phyloP scores from a whole-genome alignment of 2,797 vertebrate species.

The Chaenodraco wilsoni region DNA sequence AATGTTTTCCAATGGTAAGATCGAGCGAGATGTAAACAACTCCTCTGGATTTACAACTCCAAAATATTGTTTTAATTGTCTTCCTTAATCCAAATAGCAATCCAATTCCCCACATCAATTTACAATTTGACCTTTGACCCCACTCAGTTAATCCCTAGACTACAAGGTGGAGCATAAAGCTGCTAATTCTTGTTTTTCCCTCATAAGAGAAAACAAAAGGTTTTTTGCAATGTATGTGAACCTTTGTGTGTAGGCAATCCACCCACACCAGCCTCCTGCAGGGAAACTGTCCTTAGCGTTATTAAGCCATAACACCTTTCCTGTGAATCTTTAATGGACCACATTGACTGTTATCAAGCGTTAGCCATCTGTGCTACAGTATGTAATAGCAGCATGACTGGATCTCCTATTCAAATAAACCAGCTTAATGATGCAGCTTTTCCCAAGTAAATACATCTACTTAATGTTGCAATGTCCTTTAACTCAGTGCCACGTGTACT shows the following conservation, averaged over 20 bases:
- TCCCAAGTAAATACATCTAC: slow-evolving; percentile 74
- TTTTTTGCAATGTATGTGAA: slow-evolving; percentile 56
- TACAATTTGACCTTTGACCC: slow-evolving; percentile 51
- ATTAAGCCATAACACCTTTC: slow-evolving; percentile 73
- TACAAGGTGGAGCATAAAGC: slow-evolving; percentile 43
- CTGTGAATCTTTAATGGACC: slow-evolving; percentile 72
- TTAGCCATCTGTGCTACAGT: slow-evolving; percentile 73
- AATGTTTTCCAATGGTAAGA: background rate
- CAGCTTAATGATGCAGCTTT: slow-evolving; percentile 70
- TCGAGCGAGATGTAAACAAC: background rate
- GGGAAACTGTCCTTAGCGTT: slow-evolving; percentile 53
- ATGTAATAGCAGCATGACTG: slow-evolving; percentile 62
- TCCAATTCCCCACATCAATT: slow-evolving; percentile 22
- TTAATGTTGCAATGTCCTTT: slow-evolving; percentile 77
- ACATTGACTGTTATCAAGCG: slow-evolving; percentile 56
- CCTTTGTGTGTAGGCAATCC: slow-evolving; percentile 54
- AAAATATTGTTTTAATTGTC: slow-evolving; percentile 8
- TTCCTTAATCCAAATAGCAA: slow-evolving; percentile 9
- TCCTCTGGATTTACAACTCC: background rate
- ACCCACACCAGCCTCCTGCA: slow-evolving; percentile 59
- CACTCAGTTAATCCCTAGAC: slow-evolving; percentile 38
- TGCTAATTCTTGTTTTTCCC: slow-evolving; percentile 38
- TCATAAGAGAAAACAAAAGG: slow-evolving; percentile 60
- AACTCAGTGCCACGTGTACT: slow-evolving; percentile 67
- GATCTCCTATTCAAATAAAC: slow-evolving; percentile 72